Evolutionary conservation across 1,140 invertebrate genomes (phyloP).

Genomic region (Zaprionus capensis): DNA sequence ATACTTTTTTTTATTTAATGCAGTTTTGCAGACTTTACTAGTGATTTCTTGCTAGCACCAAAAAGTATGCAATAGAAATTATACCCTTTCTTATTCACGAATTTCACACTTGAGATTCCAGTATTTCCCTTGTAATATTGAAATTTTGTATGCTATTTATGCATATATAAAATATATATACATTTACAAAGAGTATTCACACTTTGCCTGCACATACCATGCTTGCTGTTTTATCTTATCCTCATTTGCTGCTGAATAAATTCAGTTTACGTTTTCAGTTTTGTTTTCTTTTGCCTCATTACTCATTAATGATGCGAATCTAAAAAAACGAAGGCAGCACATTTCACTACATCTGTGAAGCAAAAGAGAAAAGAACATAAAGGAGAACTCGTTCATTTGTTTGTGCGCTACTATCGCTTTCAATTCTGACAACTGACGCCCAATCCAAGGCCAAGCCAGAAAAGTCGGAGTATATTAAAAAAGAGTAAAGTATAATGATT

Average conservation of each 20-base stretch:
- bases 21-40: no score
- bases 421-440: neutral
- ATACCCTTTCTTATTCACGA: neutral
- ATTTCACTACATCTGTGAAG: neutral
- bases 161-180: neutral
- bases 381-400: slow-evolving; percentile 23
- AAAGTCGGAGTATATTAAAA: neutral
- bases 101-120: neutral
- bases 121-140: neutral
- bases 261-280: slow-evolving; percentile 13
- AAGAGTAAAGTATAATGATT: neutral
- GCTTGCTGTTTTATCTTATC: neutral
- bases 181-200: neutral
- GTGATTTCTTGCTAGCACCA: neutral
- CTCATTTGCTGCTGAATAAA: slow-evolving; percentile 6
- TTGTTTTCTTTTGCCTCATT: slow-evolving; percentile 13
- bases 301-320: slow-evolving; percentile 38
- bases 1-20: no score
- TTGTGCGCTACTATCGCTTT: slow-evolving; percentile 5
- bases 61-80: neutral
- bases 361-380: slow-evolving; percentile 2
- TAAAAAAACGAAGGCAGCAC: slow-evolving; percentile 33
- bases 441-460: neutral
- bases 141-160: neutral
- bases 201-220: neutral